Conservation (phyloP, 2,797 vertebrate species). For the Artibeus lituratus region DNA sequence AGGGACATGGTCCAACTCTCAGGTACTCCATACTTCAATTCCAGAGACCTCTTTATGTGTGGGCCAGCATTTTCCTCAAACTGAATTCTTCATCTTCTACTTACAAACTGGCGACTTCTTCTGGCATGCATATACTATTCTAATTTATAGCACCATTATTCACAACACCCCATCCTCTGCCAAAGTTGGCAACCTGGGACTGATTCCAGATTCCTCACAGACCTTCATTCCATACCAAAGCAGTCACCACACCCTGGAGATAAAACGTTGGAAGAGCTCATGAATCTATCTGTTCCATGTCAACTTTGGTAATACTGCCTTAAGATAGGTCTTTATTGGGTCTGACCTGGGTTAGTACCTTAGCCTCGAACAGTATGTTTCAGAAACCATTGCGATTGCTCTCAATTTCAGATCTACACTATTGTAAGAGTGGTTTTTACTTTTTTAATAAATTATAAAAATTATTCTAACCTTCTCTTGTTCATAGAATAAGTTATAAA, state of each 20-base stretch:
- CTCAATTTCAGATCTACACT: neutral
- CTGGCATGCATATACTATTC: constrained; percentile 18
- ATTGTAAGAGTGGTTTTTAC: neutral
- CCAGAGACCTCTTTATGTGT: neutral
- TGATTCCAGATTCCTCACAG: constrained; percentile 28
- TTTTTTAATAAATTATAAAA: neutral
- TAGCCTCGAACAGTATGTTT: neutral
- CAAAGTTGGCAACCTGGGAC: constrained; percentile 17
- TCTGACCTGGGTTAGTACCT: neutral
- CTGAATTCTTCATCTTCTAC: constrained; percentile 20
- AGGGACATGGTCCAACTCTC: neutral
- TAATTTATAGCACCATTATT: constrained; percentile 27
- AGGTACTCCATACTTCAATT: neutral
- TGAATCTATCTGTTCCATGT: neutral
- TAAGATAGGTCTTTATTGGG: neutral
- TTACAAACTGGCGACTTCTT: neutral
- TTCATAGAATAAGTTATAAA: neutral
- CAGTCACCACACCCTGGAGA: neutral
- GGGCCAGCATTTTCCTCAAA: neutral
- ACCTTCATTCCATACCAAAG: constrained; percentile 36
- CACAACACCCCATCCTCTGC: neutral
- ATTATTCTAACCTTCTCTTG: neutral
- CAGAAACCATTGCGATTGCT: neutral
- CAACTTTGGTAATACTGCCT: neutral
- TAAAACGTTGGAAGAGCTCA: neutral